Conservation (phyloP, 1,140 invertebrate genomes). For the Habropoda laboriosa region DNA sequence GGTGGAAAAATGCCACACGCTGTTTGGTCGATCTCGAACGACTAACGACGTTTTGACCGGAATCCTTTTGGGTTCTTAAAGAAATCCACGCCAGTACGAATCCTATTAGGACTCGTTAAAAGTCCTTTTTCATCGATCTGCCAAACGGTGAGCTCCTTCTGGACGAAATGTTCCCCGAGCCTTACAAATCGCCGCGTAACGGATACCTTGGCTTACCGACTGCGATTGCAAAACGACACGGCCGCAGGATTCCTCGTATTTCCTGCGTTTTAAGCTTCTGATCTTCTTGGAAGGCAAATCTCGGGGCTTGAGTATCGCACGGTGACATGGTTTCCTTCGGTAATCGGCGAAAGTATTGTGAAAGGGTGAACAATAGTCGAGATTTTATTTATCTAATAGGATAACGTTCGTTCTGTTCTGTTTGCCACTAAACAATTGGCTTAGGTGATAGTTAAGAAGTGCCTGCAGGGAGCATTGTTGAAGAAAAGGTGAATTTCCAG, state of each 20-base stretch:
- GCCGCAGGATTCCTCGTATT: not conserved
- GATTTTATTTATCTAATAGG: not conserved
- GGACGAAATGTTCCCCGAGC: not conserved
- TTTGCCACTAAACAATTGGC: too few species aligned
- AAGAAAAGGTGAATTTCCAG: not conserved
- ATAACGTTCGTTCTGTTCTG: not conserved
- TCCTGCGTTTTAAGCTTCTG: not conserved
- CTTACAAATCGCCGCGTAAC: conserved; percentile 33
- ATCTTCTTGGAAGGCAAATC: not conserved
- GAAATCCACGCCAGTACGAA: conserved; percentile 14
- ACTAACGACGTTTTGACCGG: conserved; percentile 51
- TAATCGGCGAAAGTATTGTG: not conserved
- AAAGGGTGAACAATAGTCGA: not conserved
- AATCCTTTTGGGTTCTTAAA: conserved; percentile 11
- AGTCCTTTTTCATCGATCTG: conserved; percentile 24
- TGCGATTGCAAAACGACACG: not conserved
- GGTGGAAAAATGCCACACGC: conserved; percentile 7
- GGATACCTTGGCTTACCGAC: conserved; percentile 52
- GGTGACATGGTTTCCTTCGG: not conserved
- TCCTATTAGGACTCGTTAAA: conserved; percentile 63
- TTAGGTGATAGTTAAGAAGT: too few species aligned
- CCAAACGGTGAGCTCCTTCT: not conserved
- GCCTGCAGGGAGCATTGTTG: too few species aligned
- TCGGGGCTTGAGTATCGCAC: too few species aligned
- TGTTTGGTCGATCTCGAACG: conserved; percentile 19